Evolutionary conservation across 1,140 invertebrate genomes (phyloP).

Genomic region (Leptoteleia sp.): DNA sequence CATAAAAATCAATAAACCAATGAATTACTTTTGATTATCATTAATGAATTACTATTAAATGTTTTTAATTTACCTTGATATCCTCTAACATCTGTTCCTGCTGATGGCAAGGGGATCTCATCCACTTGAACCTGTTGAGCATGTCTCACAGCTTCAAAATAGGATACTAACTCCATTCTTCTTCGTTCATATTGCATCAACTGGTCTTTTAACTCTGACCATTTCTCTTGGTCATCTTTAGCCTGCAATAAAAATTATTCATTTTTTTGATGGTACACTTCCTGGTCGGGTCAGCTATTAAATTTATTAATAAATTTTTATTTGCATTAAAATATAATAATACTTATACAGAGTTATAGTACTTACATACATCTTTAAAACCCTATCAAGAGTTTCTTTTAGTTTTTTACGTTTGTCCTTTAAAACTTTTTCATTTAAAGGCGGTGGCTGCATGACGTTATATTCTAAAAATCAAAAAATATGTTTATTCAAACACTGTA

Average conservation of each 20-base stretch:
- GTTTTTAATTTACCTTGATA: conserved; percentile 77
- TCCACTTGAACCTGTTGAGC: conserved; percentile 98
- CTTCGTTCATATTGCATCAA: conserved; percentile 96
- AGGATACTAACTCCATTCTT: conserved; percentile 91
- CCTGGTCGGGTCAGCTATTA: too few species aligned
- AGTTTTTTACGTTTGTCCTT: conserved; percentile 98
- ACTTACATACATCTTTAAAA: conserved; percentile 98
- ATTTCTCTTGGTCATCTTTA: conserved; percentile 98
- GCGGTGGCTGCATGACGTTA: conserved; percentile 95
- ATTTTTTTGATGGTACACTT: too few species aligned
- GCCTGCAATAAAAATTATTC: conserved; percentile 86
- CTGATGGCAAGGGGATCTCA: conserved; percentile 95
- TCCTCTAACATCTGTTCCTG: conserved; percentile 76
- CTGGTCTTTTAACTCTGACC: conserved; percentile 93
- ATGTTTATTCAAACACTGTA: too few species aligned
- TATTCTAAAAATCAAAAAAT: conserved; percentile 90
- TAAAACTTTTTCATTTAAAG: conserved; percentile 97
- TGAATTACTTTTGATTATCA: too few species aligned
- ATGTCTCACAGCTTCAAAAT: conserved; percentile 96
- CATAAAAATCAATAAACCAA: too few species aligned
- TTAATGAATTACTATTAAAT: too few species aligned
- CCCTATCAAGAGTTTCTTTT: conserved; percentile 96
- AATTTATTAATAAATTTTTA: too few species aligned
- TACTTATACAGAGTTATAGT: too few species aligned
- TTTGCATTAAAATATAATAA: too few species aligned